A percentile compares a stretch with the other conserved stretches of the same genome.
Conservation (phyloP, 2,888 invertebrate species). For the Cyclophora albipunctata region DNA sequence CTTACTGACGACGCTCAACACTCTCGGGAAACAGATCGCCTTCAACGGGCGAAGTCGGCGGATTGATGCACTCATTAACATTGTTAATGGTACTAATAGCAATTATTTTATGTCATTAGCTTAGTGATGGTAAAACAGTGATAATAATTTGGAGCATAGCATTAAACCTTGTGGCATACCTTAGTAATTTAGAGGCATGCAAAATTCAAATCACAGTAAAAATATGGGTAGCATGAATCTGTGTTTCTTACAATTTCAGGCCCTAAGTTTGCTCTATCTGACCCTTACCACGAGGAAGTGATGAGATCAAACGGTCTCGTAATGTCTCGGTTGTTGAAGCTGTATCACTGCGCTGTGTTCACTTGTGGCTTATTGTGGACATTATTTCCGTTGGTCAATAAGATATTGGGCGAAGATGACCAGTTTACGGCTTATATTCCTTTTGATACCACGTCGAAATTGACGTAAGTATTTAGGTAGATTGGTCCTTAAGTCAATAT, state of each 20-base stretch:
- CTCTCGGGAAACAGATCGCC: conserved; percentile 45
- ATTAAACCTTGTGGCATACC: too few species aligned
- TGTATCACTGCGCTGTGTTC: conserved; percentile 34
- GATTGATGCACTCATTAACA: conserved; percentile 38
- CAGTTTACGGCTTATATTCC: conserved; percentile 53
- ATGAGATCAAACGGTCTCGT: conserved; percentile 35
- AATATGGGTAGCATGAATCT: too few species aligned
- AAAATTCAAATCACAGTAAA: too few species aligned
- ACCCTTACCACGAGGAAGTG: conserved; percentile 32
- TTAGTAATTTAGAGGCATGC: too few species aligned
- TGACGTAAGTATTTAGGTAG: conserved; percentile 33
- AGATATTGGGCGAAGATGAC: conserved; percentile 33
- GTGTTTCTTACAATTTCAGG: conserved; percentile 23
- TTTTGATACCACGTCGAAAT: conserved; percentile 36
- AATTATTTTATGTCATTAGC: not conserved
- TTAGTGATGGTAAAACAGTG: not conserved
- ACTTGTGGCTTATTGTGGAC: conserved; percentile 37
- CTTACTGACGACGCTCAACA: conserved; percentile 49
- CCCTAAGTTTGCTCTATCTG: conserved; percentile 35
- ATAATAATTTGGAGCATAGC: too few species aligned
- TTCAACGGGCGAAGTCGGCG: conserved; percentile 43
- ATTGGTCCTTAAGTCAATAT: not conserved
- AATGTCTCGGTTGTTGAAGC: conserved; percentile 39
- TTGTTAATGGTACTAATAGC: conserved; percentile 38
- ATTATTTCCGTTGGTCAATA: conserved; percentile 44